phyloP scores from a whole-genome alignment of 2,113 vertebrate species.

The Azemiops feae region DNA sequence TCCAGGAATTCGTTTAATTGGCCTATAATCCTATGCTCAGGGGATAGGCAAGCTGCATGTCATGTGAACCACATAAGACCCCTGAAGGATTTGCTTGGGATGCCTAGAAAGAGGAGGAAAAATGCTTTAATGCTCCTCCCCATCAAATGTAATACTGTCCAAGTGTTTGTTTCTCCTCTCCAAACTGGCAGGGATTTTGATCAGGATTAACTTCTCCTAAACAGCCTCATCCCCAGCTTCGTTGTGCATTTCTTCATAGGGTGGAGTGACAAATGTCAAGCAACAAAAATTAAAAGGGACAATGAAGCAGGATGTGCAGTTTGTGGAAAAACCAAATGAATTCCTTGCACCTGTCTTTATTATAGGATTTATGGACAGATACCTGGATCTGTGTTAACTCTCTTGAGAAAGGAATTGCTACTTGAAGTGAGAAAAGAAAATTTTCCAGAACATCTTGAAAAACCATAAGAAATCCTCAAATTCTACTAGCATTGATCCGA shows the following conservation, averaged over 20 bases:
- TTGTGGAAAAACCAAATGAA: neutral
- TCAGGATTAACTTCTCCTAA: neutral
- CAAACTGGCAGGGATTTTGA: neutral
- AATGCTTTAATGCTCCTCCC: neutral
- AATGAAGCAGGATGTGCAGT: neutral
- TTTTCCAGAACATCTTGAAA: neutral
- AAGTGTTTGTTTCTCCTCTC: neutral
- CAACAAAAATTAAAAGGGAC: neutral
- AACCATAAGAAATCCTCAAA: neutral
- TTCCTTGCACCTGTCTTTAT: neutral
- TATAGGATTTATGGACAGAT: neutral
- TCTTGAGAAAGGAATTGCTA: neutral
- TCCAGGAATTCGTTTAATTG: neutral
- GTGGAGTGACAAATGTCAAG: neutral
- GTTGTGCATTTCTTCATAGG: neutral
- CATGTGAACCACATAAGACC: neutral
- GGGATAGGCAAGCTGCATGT: constrained; percentile 1
- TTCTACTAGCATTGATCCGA: neutral
- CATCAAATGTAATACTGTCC: neutral
- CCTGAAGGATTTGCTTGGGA: neutral
- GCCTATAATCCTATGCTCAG: neutral
- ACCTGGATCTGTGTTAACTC: neutral
- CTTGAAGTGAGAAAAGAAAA: neutral
- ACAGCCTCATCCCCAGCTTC: neutral
- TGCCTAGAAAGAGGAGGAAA: neutral